Conservation (phyloP, 1,140 invertebrate genomes). For the Pogonognathellus flavescens region DNA sequence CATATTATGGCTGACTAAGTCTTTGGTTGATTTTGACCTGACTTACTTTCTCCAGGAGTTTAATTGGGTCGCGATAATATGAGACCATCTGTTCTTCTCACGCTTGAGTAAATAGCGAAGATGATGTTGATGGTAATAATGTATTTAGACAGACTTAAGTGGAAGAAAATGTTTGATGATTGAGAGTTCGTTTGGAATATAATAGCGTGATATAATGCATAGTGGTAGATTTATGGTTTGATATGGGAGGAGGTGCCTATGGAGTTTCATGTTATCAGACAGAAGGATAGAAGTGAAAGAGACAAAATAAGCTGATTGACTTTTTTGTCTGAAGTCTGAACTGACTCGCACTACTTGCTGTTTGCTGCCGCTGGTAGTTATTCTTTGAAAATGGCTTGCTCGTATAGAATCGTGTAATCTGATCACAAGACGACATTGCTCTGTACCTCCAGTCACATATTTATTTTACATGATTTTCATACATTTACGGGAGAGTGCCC, state of each 20-base stretch:
- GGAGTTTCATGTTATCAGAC: not conserved
- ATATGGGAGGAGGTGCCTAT: too few species aligned
- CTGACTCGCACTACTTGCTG: too few species aligned
- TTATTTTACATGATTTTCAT: not conserved
- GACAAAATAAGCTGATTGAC: not conserved
- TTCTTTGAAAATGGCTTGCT: not conserved
- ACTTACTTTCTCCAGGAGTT: constrained; percentile 7
- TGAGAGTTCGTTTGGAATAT: not conserved
- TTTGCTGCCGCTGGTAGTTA: too few species aligned
- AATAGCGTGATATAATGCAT: too few species aligned
- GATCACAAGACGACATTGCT: not conserved
- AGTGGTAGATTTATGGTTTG: too few species aligned
- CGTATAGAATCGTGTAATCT: not conserved
- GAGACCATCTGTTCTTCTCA: constrained; percentile 41
- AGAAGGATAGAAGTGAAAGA: not conserved
- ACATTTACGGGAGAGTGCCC: too few species aligned
- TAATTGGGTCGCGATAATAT: constrained; percentile 18
- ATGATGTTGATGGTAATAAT: constrained; percentile 36
- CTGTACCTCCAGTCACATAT: not conserved
- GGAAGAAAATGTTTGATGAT: not conserved
- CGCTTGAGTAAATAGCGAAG: constrained; percentile 4
- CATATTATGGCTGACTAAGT: too few species aligned
- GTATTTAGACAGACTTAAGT: constrained; percentile 45
- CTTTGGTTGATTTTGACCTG: not conserved
- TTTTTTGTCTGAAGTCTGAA: not conserved